Evolutionary conservation across 2,797 vertebrate species (phyloP).

Genomic region (Tinamus major): DNA sequence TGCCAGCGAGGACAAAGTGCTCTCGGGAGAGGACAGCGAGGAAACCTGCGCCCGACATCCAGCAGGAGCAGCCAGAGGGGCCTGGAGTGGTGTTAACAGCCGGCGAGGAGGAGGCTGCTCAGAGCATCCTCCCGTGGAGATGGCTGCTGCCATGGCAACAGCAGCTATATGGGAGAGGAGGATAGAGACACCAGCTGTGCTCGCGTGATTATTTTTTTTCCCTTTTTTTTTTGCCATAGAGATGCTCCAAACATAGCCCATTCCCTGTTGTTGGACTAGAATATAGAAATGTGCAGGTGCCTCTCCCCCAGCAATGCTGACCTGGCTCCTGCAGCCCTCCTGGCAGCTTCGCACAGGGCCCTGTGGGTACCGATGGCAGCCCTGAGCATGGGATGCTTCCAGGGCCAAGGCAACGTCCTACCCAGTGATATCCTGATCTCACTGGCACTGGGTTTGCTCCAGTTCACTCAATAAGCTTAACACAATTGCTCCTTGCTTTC

Average conservation of each 20-base stretch:
- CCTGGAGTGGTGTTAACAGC: not conserved
- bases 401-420: too few relatives aligned
- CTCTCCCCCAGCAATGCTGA: not conserved
- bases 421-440: not conserved
- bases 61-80: not conserved
- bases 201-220: not conserved
- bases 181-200: constrained; percentile 57
- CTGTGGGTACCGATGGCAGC: not conserved
- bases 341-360: not conserved
- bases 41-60: not conserved
- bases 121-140: not conserved
- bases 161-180: not conserved
- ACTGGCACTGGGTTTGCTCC: not conserved
- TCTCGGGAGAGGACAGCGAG: not conserved
- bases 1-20: not conserved
- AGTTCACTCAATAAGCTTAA: not conserved
- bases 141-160: constrained; percentile 64
- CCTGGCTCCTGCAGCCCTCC: not conserved
- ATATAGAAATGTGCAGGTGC: constrained; percentile 3
- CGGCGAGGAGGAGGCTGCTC: not conserved
- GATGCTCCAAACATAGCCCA: not conserved
- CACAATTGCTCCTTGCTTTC: not conserved
- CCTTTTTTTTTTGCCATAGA: not conserved
- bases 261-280: not conserved
- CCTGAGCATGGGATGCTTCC: not conserved